phyloP scores from a whole-genome alignment of 2,797 vertebrate genomes.

The Hipposideros larvatus region DNA sequence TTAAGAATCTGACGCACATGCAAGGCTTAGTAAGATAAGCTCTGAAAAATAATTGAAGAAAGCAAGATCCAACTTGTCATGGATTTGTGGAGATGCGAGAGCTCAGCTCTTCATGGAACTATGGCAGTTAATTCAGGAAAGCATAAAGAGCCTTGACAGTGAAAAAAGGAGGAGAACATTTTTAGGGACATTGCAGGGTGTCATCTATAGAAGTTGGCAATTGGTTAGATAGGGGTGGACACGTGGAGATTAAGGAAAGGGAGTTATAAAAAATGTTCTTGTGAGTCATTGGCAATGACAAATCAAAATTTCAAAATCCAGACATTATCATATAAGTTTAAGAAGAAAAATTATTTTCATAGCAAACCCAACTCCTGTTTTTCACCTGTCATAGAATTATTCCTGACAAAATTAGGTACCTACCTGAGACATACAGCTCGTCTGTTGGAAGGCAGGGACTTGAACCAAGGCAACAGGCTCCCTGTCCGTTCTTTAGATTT shows the following conservation, averaged over 20 bases:
- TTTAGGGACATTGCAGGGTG: neutral
- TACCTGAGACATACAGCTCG: neutral
- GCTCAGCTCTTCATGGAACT: neutral
- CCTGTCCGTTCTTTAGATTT: neutral
- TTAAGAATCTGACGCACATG: neutral
- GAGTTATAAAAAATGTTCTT: neutral
- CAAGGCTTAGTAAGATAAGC: neutral
- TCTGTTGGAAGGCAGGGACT: neutral
- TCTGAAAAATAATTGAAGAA: constrained; percentile 21
- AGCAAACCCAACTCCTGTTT: neutral
- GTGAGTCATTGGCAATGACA: neutral
- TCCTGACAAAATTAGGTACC: neutral
- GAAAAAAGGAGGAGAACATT: accelerated
- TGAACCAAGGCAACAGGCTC: neutral
- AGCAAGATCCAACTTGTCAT: neutral
- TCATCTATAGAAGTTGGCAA: neutral
- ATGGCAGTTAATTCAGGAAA: neutral
- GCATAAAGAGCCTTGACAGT: neutral
- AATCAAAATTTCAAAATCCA: neutral
- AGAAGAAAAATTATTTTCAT: neutral
- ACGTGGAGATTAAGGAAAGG: neutral
- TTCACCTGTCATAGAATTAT: neutral
- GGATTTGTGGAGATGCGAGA: neutral
- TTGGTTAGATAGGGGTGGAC: neutral
- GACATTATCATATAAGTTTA: neutral